A percentile compares a stretch with the other conserved stretches of the same genome.
phyloP scores from a whole-genome alignment of 1,140 invertebrate species.

The Leguminivora glycinivorella region DNA sequence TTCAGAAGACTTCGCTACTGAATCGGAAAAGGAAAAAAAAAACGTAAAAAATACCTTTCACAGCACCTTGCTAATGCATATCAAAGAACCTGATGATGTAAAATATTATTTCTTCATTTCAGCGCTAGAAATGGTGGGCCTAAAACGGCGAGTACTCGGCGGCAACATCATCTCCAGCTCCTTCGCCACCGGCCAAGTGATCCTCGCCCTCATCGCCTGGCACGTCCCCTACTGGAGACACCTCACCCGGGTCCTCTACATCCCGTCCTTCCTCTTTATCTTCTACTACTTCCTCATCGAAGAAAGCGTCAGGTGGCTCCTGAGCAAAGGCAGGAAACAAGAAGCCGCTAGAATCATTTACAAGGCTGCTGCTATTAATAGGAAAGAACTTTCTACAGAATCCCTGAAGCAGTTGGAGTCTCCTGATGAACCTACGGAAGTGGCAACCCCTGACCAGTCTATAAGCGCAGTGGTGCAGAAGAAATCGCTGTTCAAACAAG shows the following conservation, averaged over 20 bases:
- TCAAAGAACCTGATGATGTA: too few relatives aligned
- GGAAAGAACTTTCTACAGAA: slow-evolving; percentile 58
- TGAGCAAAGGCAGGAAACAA: slow-evolving; percentile 83
- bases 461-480: slow-evolving; percentile 22
- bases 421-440: slow-evolving; percentile 43
- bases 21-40: slow-evolving; percentile 10
- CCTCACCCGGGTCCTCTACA: slow-evolving; percentile 84
- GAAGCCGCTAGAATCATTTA: slow-evolving; percentile 82
- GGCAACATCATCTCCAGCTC: slow-evolving; percentile 85
- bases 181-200: slow-evolving; percentile 86
- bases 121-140: slow-evolving; percentile 89
- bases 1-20: not conserved
- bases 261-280: slow-evolving; percentile 82
- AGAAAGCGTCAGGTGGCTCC: slow-evolving; percentile 80
- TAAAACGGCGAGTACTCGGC: slow-evolving; percentile 84
- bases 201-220: slow-evolving; percentile 84
- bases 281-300: slow-evolving; percentile 82
- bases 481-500: slow-evolving; percentile 56
- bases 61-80: too few relatives aligned
- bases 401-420: slow-evolving; percentile 48
- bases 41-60: too few relatives aligned
- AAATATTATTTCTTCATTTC: slow-evolving; percentile 66
- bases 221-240: slow-evolving; percentile 85
- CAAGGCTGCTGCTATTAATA: slow-evolving; percentile 83
- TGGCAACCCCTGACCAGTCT: not conserved